A percentile compares a stretch with the other conserved stretches of the same genome.
Conservation (phyloP, 2,797 vertebrate species). For the Tinamus major region DNA sequence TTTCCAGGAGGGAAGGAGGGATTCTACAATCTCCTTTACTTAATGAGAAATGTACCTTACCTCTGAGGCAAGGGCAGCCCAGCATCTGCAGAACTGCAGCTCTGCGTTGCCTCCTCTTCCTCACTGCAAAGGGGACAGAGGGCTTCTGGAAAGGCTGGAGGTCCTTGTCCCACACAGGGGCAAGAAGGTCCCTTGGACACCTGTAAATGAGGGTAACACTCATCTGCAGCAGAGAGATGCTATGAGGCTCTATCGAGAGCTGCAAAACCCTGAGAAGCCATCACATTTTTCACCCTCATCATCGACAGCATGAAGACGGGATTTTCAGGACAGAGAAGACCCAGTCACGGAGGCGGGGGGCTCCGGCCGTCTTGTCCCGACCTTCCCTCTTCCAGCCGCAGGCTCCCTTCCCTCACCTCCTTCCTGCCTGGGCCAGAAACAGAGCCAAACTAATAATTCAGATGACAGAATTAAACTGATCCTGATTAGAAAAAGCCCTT, state of each 20-base stretch:
- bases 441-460: conserved; percentile 65
- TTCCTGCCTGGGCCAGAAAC: conserved; percentile 42
- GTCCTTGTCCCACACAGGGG: fast-evolving
- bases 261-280: neutral
- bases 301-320: fast-evolving
- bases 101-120: neutral
- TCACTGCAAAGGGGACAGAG: neutral
- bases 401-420: neutral
- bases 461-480: conserved; percentile 74
- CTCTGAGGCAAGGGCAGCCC: neutral
- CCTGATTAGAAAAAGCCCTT: conserved; percentile 69
- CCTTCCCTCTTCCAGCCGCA: neutral
- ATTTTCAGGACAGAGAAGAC: neutral
- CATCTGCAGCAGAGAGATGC: neutral
- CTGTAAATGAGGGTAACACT: neutral
- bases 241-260: neutral
- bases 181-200: neutral
- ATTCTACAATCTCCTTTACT: neutral
- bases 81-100: neutral
- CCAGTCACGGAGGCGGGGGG: neutral
- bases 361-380: neutral
- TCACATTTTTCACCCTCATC: neutral
- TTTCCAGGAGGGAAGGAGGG: conserved; percentile 21
- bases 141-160: neutral
- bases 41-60: neutral